Base-by-base conservation (phyloP, 2,797 vertebrate species). In the Hyperoplus immaculatus region DNA sequence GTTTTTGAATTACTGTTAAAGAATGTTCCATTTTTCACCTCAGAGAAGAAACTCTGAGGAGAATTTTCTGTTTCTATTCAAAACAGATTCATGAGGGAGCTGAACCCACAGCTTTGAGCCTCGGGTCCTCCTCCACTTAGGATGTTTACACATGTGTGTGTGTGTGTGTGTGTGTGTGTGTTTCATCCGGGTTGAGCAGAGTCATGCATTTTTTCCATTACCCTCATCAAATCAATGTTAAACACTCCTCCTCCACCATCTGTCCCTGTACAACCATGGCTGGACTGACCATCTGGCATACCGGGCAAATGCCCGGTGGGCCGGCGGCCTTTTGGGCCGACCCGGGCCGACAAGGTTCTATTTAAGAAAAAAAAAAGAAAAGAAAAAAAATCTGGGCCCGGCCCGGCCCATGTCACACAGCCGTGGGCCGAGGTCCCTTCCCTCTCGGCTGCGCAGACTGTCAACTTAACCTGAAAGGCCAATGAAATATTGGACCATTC, bases 191-290 rank as follows among this genome's bases (percentile, higher is more conserved):
- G 88, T 92, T 89, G 85, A 87, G 82, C 76, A 83, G 87, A 90
- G 92, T 91, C 86, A 90, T 84, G 90, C 92, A 95, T 94, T 95
- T 93, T 95, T 94, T 95, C 94, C 94, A 95, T 95, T 95, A 94
- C 93, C 91, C 92, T 90, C 91, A 91, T 88, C 89, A 93, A 95
- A 95, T 94, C 94, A 89, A 95, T 94, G 92, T 85, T 89, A 85
- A 84, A 73, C 90, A 80, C 75, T 79, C 80, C 87, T 76, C 82
- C 78, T 83, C 84, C 78, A 75, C 79, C 72, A 74, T 80, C 83
- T 72, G 81, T 83, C 83, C 78, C 73, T 65, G 45, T 38, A 60
- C 61, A 75, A 58, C 72, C n/a, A n/a, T n/a, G n/a, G n/a, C n/a
- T n/a, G n/a, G n/a, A n/a, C n/a, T n/a, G n/a, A n/a, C n/a, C n/a